phyloP scores from a whole-genome alignment of 1,140 invertebrate genomes.

The Aphis gossypii region DNA sequence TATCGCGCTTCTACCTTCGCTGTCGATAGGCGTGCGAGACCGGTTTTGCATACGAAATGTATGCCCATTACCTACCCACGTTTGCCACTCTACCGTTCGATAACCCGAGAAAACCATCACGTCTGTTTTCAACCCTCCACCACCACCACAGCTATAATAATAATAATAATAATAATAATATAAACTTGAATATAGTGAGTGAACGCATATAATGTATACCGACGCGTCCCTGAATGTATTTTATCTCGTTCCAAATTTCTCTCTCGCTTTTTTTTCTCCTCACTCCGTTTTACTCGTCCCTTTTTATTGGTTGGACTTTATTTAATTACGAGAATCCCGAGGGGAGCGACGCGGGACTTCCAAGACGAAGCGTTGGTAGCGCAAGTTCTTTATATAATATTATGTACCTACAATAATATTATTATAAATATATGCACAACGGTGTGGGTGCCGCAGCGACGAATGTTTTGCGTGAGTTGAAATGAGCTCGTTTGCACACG shows the following conservation, averaged over 20 bases:
- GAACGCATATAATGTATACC: background rate
- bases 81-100: background rate
- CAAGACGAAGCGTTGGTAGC: background rate
- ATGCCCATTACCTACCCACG: background rate
- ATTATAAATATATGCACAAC: slow-evolving; percentile 1
- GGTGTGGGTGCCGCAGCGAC: background rate
- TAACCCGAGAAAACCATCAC: slow-evolving; percentile 46
- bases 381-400: background rate
- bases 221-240: background rate
- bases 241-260: slow-evolving; percentile 27
- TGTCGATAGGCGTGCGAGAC: slow-evolving; percentile 16
- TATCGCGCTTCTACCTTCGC: background rate
- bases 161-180: background rate
- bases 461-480: background rate
- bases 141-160: background rate
- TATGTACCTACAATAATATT: slow-evolving; percentile 14
- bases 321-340: slow-evolving; percentile 36
- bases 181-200: background rate
- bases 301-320: slow-evolving; percentile 38
- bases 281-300: background rate
- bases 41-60: slow-evolving; percentile 56
- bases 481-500: background rate
- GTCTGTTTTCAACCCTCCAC: slow-evolving; percentile 42
- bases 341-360: background rate
- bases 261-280: background rate